Evolutionary conservation across 2,888 invertebrate species (phyloP).

Genomic region (Cheiracanthium punctorium): DNA sequence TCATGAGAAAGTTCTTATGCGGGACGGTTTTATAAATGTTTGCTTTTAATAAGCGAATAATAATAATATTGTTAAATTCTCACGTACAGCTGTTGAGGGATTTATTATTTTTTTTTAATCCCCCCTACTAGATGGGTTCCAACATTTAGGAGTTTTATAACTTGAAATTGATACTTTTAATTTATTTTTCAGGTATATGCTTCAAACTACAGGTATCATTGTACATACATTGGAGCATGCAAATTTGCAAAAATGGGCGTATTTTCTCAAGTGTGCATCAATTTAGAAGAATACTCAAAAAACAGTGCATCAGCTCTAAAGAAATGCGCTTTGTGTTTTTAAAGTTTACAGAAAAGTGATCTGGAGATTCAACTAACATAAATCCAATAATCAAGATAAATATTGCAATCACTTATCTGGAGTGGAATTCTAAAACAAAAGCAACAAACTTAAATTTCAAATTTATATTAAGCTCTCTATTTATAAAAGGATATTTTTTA

Average conservation of each 20-base stretch:
- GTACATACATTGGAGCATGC: conserved; percentile 80
- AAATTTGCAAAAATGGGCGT: conserved; percentile 77
- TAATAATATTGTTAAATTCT: too few species aligned
- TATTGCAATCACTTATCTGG: too few species aligned
- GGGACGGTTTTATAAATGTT: too few species aligned
- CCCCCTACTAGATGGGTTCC: too few species aligned
- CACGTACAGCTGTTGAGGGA: too few species aligned
- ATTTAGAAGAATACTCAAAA: conserved; percentile 73
- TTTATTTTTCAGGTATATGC: conserved; percentile 78
- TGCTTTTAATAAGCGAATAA: too few species aligned
- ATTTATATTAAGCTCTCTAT: too few species aligned
- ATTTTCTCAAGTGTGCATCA: conserved; percentile 76
- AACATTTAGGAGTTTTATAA: background rate
- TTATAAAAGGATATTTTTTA: too few species aligned
- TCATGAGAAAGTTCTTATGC: too few species aligned
- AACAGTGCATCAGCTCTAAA: conserved; percentile 69
- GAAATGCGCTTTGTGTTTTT: conserved; percentile 71
- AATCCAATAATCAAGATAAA: background rate
- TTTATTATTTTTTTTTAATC: too few species aligned
- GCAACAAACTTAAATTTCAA: too few species aligned
- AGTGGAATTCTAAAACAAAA: too few species aligned
- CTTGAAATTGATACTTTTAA: background rate
- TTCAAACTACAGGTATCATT: conserved; percentile 79
- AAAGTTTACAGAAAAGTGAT: background rate
- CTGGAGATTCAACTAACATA: background rate